Evolutionary conservation across 2,113 vertebrate species (phyloP).

Genomic region (Zosterops borbonicus): DNA sequence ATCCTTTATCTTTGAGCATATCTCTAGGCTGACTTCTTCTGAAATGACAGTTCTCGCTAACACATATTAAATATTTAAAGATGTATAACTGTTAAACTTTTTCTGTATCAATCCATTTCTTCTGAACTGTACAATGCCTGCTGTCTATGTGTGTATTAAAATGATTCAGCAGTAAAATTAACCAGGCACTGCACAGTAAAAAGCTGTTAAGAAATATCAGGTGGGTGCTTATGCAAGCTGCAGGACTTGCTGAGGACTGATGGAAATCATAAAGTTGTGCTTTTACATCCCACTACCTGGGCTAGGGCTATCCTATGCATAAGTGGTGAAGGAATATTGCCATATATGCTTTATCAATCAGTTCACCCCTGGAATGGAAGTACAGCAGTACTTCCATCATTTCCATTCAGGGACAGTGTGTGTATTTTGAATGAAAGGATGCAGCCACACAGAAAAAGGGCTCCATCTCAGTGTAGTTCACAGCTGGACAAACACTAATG

Average conservation of each 20-base stretch:
- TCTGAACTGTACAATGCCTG: not conserved
- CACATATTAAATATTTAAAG: not conserved
- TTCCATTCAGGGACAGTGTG: fast-evolving
- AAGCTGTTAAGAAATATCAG: not conserved
- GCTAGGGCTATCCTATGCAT: not conserved
- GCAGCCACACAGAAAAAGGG: not conserved
- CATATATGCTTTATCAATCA: not conserved
- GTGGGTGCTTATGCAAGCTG: not conserved
- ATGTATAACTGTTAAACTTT: not conserved
- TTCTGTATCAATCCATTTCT: not conserved
- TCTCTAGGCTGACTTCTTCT: not conserved
- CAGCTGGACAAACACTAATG: not conserved
- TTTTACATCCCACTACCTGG: not conserved
- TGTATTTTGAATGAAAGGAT: not conserved
- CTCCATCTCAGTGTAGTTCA: not conserved
- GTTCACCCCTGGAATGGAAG: not conserved
- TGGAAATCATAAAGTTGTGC: not conserved
- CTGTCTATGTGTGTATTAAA: not conserved
- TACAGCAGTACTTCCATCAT: not conserved
- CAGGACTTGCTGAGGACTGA: not conserved
- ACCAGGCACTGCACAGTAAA: not conserved
- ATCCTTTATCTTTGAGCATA: not conserved
- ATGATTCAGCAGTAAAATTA: not conserved
- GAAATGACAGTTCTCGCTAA: not conserved
- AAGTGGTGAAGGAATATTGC: not conserved